Conservation (phyloP, 2,888 invertebrate genomes). For the Odontothrips loti region DNA sequence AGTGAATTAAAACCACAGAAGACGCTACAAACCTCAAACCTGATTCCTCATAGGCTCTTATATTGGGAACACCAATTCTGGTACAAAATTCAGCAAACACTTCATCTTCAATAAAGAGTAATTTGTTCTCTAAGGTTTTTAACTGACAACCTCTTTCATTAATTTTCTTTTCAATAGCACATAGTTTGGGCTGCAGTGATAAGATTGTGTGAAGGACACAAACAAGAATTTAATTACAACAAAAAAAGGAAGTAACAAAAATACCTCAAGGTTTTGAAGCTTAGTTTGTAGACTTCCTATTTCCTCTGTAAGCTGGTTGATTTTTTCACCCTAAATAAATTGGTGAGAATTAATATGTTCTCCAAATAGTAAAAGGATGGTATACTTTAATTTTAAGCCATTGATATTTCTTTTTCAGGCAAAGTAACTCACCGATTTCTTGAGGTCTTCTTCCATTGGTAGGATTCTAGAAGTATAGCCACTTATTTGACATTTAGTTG, state of each 20-base stretch:
- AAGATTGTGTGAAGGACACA: not conserved
- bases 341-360: no score
- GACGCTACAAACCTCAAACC: not conserved
- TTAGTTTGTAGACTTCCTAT: not conserved
- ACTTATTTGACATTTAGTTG: not conserved
- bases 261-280: not conserved
- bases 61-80: not conserved
- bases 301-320: not conserved
- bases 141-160: not conserved
- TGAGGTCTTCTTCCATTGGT: not conserved
- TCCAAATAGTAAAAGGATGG: no score
- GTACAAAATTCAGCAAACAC: conserved; percentile 11
- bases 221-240: not conserved
- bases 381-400: no score
- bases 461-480: not conserved
- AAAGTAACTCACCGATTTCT: not conserved
- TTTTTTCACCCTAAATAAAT: no score
- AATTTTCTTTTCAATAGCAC: not conserved
- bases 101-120: not conserved
- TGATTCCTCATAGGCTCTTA: not conserved
- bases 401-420: no score
- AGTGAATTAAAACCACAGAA: not conserved
- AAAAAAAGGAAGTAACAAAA: not conserved
- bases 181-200: not conserved
- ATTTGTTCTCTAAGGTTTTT: not conserved